A percentile compares a stretch with the other conserved stretches of the same genome.
phyloP scores from a whole-genome alignment of 2,888 invertebrate species.

The Nasonia oneida region DNA sequence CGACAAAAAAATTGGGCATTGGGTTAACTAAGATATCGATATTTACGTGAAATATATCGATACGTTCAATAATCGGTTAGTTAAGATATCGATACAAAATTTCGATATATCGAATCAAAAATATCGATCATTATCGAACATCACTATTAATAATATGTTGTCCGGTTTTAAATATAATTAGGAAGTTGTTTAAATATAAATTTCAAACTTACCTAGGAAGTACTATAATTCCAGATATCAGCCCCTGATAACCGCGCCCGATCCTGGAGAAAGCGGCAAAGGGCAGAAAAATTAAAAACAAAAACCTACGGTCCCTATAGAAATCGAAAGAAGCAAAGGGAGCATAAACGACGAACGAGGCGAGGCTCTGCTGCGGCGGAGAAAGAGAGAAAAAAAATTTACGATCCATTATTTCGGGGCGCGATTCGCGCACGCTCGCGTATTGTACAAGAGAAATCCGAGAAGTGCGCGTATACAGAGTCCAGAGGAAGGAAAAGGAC shows the following conservation, averaged over 20 bases:
- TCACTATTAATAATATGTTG: too few relatives aligned
- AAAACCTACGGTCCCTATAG: neutral
- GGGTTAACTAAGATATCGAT: too few relatives aligned
- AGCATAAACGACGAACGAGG: neutral
- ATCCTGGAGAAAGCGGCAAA: neutral
- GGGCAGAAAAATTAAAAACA: neutral
- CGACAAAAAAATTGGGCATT: too few relatives aligned
- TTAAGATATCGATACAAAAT: too few relatives aligned
- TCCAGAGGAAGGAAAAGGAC: neutral
- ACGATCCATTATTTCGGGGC: conserved; percentile 54
- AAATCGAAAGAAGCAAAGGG: neutral
- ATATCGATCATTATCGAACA: too few relatives aligned
- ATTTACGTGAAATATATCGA: too few relatives aligned
- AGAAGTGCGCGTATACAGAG: neutral
- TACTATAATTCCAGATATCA: conserved; percentile 24
- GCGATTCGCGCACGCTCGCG: neutral
- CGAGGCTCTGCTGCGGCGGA: neutral
- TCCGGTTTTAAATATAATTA: too few relatives aligned
- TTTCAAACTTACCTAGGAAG: too few relatives aligned
- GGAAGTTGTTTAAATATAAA: too few relatives aligned
- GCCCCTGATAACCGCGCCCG: conserved; percentile 23
- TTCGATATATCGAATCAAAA: too few relatives aligned
- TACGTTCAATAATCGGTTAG: too few relatives aligned
- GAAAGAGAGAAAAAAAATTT: conserved; percentile 41
- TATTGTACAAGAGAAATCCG: neutral